Base-by-base conservation (phyloP, 2,113 vertebrate species). In the Myiopsitta monachus region DNA sequence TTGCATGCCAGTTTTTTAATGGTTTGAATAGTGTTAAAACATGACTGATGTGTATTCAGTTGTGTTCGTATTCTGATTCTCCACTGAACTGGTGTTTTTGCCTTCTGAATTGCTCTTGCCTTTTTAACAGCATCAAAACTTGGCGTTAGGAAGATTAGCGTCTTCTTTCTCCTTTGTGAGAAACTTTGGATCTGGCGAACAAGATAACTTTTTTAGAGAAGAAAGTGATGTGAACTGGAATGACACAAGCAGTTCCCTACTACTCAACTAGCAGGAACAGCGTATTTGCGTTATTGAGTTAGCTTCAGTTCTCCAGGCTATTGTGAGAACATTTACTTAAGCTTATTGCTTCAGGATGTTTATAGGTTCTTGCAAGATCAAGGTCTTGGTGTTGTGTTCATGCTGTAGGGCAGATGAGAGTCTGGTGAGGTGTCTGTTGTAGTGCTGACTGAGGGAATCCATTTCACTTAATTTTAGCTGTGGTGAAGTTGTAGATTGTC, bases 271-370 rank as follows among this genome's bases (percentile, higher is more conserved):
- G 36, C 46, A 55, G 41, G 86, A 81, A 23, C 26, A 38, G 19
- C 1, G 0, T 64, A 82, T 47, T 67, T 88, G 43, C 47, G 74
- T 73, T 78, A 39, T 15, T 47, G 59, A 74, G 54, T 82, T 91
- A 74, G 39, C 80, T 88, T 52, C 47, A 28, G 38, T 77, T 77
- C 75, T 88, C 47, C n/a, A 39, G 80, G n/a, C 75, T 80, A 9
- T 62, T n/a, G 3, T 31, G 46, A 83, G 77, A 83, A 75, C 59
- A n/a, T 92, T 76, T 92, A 19, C 38, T 90, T 41, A 87, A 87
- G 83, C 52, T 76, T 79, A 39, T 64, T 49, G 38, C 68, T 87
- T 77, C 66, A 69, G 74, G 43, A 49, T 76, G 47, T 64, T 87
- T 68, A 69, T 39, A 92, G 54, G 64, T 69, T 90, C 54, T 88